phyloP scores from a whole-genome alignment of 2,113 vertebrate species.

The Athene cunicularia region DNA sequence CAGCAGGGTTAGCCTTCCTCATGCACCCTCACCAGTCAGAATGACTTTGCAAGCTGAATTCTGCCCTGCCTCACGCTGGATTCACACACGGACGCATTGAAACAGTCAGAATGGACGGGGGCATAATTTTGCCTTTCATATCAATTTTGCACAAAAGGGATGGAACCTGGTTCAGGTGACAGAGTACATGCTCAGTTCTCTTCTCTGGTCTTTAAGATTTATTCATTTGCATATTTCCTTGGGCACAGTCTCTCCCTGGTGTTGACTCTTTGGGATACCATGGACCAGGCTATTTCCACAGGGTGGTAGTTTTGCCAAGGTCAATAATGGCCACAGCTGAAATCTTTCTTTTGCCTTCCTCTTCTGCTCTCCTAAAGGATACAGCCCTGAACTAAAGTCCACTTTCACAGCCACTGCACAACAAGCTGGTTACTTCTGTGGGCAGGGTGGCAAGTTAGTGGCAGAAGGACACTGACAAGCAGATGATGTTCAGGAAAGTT shows the following conservation, averaged over 20 bases:
- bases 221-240: background rate
- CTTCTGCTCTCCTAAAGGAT: background rate
- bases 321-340: background rate
- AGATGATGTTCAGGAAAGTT: constrained; percentile 21
- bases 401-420: background rate
- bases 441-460: background rate
- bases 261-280: background rate
- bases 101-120: background rate
- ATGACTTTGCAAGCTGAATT: background rate
- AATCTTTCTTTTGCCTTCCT: background rate
- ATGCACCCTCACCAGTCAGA: background rate
- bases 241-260: background rate
- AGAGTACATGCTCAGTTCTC: background rate
- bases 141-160: background rate
- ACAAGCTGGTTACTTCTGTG: background rate
- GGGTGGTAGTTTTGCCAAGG: background rate
- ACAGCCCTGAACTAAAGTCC: background rate
- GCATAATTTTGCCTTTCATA: background rate
- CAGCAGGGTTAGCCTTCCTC: background rate
- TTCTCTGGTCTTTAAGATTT: background rate
- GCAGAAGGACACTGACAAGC: background rate
- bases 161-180: background rate
- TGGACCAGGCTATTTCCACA: background rate
- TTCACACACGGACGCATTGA: background rate
- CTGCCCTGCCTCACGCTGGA: background rate